phyloP scores from a whole-genome alignment of 2,888 invertebrate genomes.

The Sycophila texana region DNA sequence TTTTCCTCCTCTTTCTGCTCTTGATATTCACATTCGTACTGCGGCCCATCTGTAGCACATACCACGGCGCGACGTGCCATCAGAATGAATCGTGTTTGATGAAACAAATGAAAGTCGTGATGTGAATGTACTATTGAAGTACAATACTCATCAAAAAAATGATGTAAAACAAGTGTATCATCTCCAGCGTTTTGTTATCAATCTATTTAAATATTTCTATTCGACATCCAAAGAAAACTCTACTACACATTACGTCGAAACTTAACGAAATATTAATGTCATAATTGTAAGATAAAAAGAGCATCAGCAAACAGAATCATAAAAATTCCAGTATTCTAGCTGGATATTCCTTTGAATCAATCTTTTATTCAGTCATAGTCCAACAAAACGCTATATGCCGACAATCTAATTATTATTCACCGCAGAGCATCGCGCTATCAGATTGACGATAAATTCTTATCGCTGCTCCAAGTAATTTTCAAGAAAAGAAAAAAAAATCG shows the following conservation, averaged over 20 bases:
- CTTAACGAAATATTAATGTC: no score
- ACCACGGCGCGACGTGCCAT: slow-evolving; percentile 10
- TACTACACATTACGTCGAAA: no score
- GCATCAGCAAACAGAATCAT: no score
- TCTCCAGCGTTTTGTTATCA: neutral
- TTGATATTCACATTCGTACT: slow-evolving; percentile 27
- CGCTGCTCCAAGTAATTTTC: slow-evolving; percentile 14
- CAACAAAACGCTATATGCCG: neutral
- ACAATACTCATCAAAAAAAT: neutral
- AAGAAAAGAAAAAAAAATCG: slow-evolving; percentile 21
- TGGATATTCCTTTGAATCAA: neutral
- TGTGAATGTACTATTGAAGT: slow-evolving; percentile 27
- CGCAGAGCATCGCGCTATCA: neutral
- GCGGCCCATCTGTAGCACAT: slow-evolving; percentile 3
- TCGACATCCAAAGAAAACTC: no score
- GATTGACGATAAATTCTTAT: slow-evolving; percentile 28
- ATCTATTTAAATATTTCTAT: no score
- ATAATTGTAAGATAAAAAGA: no score
- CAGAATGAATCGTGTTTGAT: slow-evolving; percentile 48
- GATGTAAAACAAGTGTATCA: slow-evolving; percentile 9
- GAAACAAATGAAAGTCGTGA: slow-evolving; percentile 50
- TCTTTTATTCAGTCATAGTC: slow-evolving; percentile 6
- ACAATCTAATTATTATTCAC: slow-evolving; percentile 33
- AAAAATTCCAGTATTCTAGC: no score
- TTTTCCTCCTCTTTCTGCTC: slow-evolving; percentile 3